Evolutionary conservation across 1,140 invertebrate genomes (phyloP), one percentile per base, ranked within the genome.

Genomic region (Zaprionus ghesquierei): DNA sequence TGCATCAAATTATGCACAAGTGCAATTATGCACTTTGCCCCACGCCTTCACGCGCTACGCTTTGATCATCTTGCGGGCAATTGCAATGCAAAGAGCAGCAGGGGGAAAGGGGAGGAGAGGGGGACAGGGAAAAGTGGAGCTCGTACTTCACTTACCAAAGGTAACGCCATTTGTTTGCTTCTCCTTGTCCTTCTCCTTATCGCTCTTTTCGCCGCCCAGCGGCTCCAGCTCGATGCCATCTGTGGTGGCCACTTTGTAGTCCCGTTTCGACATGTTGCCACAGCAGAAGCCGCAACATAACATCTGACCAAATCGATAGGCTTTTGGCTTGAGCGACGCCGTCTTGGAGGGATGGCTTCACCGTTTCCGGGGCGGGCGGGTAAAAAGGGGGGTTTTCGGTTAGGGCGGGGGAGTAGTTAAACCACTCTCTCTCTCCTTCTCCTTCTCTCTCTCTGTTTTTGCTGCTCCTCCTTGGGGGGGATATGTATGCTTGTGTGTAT

Each of bases 201-300:
- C 91, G 58, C 61, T 63, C 87, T 92, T 92, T 81, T 92, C 90
- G 73, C 91, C 91, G 71, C 91, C 91, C 56, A 92, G 69, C 64
- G 91, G 91, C 79, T 92, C 91, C 79, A 92, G 85, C 71, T 92
- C 91, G 54, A 92, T 92, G 80, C 91, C 91, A 90, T 92, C 91
- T 54, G 77, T 90, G 74, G 91, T 92, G 72, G 91, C 87, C 70
- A 92, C 91, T 79, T 92, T 92, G 82, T 92, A 92, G 74, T 92
- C 91, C 35, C 91, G 81, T 76, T 92, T 92, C 72, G 89, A 91
- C 91, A 92, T 92, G 61, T 92, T 92, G 81, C 91, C 91, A 85
- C 90, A 91, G 56, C 90, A 91, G 75, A 92, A 90, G 72, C 90
- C 90, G 81, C 90, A 92, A 89, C 90, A 92, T 92, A 92, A 92